A percentile compares a stretch with the other conserved stretches of the same genome.
phyloP scores from a whole-genome alignment of 2,797 vertebrate species.

The Schizopygopsis pylzovi region DNA sequence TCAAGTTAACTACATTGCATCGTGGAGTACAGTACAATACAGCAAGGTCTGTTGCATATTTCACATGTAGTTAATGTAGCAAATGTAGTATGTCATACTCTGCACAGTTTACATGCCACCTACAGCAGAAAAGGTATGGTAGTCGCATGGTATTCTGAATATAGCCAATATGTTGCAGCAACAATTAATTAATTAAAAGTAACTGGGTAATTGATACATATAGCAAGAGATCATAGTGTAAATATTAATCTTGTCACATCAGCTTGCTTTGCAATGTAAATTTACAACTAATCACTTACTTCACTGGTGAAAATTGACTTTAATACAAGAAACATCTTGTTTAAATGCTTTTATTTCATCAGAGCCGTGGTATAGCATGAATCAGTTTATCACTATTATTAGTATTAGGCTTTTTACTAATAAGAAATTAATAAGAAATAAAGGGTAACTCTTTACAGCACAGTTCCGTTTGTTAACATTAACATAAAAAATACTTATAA shows the following conservation, averaged over 20 bases:
- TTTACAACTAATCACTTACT: no score
- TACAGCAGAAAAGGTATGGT: not conserved
- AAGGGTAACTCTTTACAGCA: not conserved
- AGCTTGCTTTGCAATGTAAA: not conserved
- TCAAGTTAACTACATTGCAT: not conserved
- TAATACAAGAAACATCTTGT: not conserved
- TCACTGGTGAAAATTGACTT: not conserved
- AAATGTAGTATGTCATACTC: not conserved
- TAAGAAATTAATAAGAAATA: not conserved
- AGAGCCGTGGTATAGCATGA: no score
- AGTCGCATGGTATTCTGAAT: not conserved
- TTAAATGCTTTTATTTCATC: not conserved
- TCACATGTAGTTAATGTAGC: not conserved
- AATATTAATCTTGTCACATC: constrained; percentile 7
- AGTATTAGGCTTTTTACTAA: constrained; percentile 5
- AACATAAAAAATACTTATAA: not conserved
- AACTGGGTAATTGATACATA: not conserved
- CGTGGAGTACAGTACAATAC: not conserved
- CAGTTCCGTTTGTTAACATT: not conserved
- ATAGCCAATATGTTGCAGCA: not conserved
- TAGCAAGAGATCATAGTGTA: not conserved
- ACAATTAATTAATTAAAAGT: not conserved
- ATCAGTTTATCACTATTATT: not conserved
- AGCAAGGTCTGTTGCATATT: not conserved
- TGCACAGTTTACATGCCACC: not conserved